A percentile compares a stretch with the other conserved stretches of the same genome.
These are phyloP conservation scores for Rhinogobio ventralis DNA, from an alignment of 2,797 vertebrate species.

Conservation along the genomic window DNA sequence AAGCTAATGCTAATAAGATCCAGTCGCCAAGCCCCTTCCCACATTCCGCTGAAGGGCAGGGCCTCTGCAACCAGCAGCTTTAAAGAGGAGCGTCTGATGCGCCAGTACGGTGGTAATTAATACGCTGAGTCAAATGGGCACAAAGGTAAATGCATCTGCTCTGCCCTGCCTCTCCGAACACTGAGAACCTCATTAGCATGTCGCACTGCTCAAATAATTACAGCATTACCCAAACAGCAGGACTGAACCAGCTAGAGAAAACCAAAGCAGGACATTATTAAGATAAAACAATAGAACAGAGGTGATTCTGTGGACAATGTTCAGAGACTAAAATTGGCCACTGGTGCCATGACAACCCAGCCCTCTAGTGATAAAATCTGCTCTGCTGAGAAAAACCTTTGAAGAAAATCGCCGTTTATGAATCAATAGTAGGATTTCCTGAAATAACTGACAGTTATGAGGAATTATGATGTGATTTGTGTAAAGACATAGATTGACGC, in stretches of 20 bases:
- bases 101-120: conserved; percentile 52
- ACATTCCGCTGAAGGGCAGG: background rate
- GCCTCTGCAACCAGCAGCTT: conserved; percentile 11
- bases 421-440: conserved; percentile 25
- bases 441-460: conserved; percentile 20
- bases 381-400: conserved; percentile 7
- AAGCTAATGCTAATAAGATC: conserved; percentile 38
- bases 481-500: background rate
- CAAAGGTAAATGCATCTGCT: conserved; percentile 51
- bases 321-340: background rate
- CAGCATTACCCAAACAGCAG: conserved; percentile 41
- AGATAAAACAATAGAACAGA: conserved; percentile 13
- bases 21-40: conserved; percentile 1
- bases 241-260: background rate
- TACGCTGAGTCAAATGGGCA: conserved; percentile 36
- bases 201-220: conserved; percentile 48
- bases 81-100: conserved; percentile 23
- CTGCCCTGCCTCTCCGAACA: conserved; percentile 19
- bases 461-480: background rate
- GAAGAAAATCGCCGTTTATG: background rate
- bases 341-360: conserved; percentile 27
- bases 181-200: conserved; percentile 47
- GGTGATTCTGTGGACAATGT: background rate
- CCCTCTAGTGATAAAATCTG: background rate
- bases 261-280: conserved; percentile 16